Percentiles rank a stretch among this genome's conserved stretches.
Conservation (phyloP, 2,797 vertebrate species). For the Eptatretus atami region DNA sequence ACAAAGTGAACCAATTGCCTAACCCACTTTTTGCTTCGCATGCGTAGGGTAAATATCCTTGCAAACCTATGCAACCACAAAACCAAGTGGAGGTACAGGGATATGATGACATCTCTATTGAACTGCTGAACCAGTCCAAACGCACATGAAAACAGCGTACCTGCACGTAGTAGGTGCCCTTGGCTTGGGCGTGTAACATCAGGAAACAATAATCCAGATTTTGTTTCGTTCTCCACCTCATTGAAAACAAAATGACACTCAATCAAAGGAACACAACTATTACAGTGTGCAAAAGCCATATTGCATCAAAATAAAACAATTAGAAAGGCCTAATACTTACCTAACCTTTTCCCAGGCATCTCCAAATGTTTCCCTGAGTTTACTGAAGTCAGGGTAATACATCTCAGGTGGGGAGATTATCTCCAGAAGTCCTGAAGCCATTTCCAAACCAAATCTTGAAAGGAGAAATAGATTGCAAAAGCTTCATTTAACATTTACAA, state of each 20-base stretch:
- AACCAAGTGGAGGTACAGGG: no score
- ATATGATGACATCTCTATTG: no score
- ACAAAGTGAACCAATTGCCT: no score
- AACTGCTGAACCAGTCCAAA: no score
- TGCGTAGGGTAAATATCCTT: no score
- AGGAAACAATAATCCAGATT: conserved; percentile 91
- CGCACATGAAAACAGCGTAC: conserved; percentile 15
- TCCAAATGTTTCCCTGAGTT: conserved; percentile 65
- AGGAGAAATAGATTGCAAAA: no score
- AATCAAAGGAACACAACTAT: background rate
- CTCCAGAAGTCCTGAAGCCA: conserved; percentile 62
- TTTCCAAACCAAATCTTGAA: conserved; percentile 55
- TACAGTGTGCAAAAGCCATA: background rate
- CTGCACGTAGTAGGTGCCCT: conserved; percentile 91
- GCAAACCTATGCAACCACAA: no score
- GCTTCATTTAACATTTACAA: no score
- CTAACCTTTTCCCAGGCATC: conserved; percentile 86
- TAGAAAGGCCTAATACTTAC: conserved; percentile 15
- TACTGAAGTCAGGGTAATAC: conserved; percentile 87
- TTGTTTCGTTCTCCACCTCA: conserved; percentile 87
- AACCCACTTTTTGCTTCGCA: no score
- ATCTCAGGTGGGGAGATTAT: conserved; percentile 71
- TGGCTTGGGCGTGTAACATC: conserved; percentile 95
- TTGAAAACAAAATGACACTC: conserved; percentile 15
- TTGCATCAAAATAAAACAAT: background rate